Percentiles rank a stretch among this genome's conserved stretches.
Conservation (phyloP, 2,113 vertebrate species). For the Archocentrus centrarchus region DNA sequence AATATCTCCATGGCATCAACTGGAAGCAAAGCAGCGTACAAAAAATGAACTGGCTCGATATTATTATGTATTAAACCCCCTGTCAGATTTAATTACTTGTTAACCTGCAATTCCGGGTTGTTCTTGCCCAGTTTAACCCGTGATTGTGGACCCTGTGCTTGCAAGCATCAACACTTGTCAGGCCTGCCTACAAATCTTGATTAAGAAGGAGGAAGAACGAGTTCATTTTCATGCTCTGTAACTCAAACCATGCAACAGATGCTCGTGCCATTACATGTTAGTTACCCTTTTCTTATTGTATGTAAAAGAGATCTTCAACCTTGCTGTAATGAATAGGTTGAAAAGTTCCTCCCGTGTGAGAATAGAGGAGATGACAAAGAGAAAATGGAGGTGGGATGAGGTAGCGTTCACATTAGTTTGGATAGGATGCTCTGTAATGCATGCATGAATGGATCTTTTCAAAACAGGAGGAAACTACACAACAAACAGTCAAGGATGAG, state of each 20-base stretch:
- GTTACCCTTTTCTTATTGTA: not conserved
- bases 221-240: not conserved
- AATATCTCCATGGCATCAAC: not conserved
- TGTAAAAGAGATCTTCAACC: not conserved
- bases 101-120: not conserved
- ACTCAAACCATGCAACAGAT: not conserved
- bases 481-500: constrained; percentile 2
- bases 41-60: not conserved
- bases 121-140: not conserved
- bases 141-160: not conserved
- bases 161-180: not conserved
- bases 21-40: not conserved
- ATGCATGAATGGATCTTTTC: not conserved
- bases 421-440: not conserved
- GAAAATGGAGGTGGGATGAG: not conserved
- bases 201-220: too few species aligned
- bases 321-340: not conserved
- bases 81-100: not conserved
- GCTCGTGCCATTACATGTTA: not conserved
- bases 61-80: not conserved
- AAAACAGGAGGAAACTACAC: not conserved
- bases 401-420: not conserved
- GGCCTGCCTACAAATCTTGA: not conserved
- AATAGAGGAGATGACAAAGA: not conserved
- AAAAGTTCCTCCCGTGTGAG: not conserved